Evolutionary conservation across 2,888 invertebrate genomes (phyloP).

Genomic region (Sesia bembeciformis): DNA sequence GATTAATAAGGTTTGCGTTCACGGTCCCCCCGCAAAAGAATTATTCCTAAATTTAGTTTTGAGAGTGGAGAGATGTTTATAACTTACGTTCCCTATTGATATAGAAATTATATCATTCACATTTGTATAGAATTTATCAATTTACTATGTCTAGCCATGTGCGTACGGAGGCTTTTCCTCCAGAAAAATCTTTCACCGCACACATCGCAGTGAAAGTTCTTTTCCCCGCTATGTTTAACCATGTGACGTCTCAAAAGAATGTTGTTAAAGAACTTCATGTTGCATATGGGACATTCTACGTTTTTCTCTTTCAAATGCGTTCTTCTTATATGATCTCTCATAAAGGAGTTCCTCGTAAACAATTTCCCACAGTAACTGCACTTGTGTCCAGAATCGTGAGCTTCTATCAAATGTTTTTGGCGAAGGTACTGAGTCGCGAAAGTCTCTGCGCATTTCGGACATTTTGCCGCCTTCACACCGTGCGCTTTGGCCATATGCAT

Average conservation of each 20-base stretch:
- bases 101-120: too few species aligned
- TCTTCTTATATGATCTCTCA: conserved; percentile 52
- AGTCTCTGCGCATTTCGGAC: conserved; percentile 51
- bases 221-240: conserved; percentile 68
- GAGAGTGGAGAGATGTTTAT: too few species aligned
- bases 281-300: conserved; percentile 57
- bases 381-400: conserved; percentile 59
- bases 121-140: conserved; percentile 24
- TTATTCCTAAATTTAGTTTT: too few species aligned
- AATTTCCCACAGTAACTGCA: conserved; percentile 57
- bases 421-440: conserved; percentile 70
- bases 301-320: conserved; percentile 64
- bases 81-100: too few species aligned
- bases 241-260: conserved; percentile 54
- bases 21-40: too few species aligned
- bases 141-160: conserved; percentile 61
- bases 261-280: conserved; percentile 62
- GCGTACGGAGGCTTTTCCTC: conserved; percentile 75
- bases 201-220: conserved; percentile 74
- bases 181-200: conserved; percentile 76
- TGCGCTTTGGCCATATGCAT: conserved; percentile 65
- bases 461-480: conserved; percentile 60
- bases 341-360: conserved; percentile 54
- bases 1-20: too few species aligned
- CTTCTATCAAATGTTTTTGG: conserved; percentile 69